Percentiles rank a stretch among this genome's conserved stretches.
These are phyloP conservation scores for Tichodroma muraria DNA, from an alignment of 2,113 vertebrate genomes.

Conservation along the genomic window DNA sequence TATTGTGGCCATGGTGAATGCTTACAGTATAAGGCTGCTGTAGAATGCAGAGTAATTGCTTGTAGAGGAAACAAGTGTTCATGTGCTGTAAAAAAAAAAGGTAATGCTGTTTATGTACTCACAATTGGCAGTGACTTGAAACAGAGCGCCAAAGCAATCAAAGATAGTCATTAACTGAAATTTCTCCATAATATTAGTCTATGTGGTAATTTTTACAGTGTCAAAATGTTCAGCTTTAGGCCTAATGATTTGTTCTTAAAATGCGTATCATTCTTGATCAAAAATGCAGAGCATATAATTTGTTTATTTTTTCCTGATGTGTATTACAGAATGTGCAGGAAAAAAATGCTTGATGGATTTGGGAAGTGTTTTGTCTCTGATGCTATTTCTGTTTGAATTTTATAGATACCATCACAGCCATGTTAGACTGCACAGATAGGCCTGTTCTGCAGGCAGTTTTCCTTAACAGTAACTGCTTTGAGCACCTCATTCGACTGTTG, in stretches of 20 bases:
- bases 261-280: not conserved
- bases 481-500: slow-evolving; percentile 91
- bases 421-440: slow-evolving; percentile 94
- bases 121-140: not conserved
- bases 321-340: not conserved
- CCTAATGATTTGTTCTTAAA: not conserved
- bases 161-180: not conserved
- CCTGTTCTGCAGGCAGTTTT: slow-evolving; percentile 98
- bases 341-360: not conserved
- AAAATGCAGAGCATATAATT: not conserved
- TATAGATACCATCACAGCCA: slow-evolving; percentile 92
- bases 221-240: not conserved
- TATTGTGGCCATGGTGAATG: not conserved
- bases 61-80: not conserved
- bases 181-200: not conserved
- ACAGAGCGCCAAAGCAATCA: not conserved
- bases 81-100: not conserved
- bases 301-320: not conserved
- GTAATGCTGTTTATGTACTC: not conserved
- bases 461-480: slow-evolving; percentile 98
- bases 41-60: not conserved
- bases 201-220: not conserved
- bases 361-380: not conserved
- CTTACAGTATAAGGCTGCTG: not conserved
- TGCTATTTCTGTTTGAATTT: slow-evolving; percentile 49